Evolutionary conservation across 2,113 vertebrate species (phyloP).

Genomic region (Dicrurus megarhynchus): DNA sequence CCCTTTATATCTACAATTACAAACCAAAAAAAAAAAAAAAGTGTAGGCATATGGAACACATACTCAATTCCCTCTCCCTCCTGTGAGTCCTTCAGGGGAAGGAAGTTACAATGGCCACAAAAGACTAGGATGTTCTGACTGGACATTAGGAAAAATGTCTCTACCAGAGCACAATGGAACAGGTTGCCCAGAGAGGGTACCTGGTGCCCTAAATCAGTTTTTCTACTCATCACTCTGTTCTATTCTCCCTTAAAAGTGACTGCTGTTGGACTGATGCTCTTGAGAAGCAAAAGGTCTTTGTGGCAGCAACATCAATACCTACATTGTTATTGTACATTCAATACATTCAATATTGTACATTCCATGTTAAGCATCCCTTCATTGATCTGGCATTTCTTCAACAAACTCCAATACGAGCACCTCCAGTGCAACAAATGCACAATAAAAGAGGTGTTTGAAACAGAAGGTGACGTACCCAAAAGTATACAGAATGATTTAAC

Average conservation of each 20-base stretch:
- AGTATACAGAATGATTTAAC: rapidly evolving
- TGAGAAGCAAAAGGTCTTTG: neutral
- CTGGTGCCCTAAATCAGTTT: neutral
- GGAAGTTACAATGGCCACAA: neutral
- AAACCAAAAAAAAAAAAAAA: neutral
- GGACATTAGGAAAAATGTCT: neutral
- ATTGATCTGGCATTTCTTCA: neutral
- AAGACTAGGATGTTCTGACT: neutral
- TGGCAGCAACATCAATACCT: neutral
- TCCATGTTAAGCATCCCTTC: neutral
- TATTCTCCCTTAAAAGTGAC: neutral
- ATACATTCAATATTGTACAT: neutral
- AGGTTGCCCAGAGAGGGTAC: neutral
- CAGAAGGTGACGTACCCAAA: neutral
- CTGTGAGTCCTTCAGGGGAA: neutral
- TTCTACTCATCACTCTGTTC: neutral
- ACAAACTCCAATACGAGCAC: neutral
- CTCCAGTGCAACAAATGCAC: neutral
- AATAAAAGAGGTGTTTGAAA: neutral
- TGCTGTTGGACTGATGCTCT: neutral
- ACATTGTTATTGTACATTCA: neutral
- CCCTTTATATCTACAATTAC: neutral
- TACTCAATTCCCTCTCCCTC: neutral
- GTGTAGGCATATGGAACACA: neutral
- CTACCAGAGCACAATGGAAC: neutral